phyloP scores from a whole-genome alignment of 2,888 invertebrate species.

The Elysia crispata region DNA sequence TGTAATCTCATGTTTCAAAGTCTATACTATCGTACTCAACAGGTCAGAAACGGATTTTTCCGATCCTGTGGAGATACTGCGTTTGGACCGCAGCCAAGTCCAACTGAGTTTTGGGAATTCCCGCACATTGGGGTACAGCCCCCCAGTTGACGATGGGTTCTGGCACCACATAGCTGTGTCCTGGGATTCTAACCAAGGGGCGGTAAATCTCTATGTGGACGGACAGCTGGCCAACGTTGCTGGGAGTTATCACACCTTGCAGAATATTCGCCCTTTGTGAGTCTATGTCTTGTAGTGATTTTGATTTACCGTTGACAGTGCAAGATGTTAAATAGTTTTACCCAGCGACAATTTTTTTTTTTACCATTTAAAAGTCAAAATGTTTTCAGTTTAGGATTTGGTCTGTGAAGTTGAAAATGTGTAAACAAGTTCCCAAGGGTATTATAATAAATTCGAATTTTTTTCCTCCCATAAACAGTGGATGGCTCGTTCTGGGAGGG shows the following conservation, averaged over 20 bases:
- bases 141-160: constrained; percentile 57
- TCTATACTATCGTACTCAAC: neutral
- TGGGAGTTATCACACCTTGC: constrained; percentile 22
- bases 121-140: constrained; percentile 22
- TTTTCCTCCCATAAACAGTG: constrained; percentile 51
- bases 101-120: constrained; percentile 30
- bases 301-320: neutral
- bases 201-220: constrained; percentile 58
- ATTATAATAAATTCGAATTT: neutral
- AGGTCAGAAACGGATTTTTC: constrained; percentile 33
- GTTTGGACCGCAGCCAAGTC: constrained; percentile 32
- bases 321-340: too few relatives aligned
- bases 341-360: too few relatives aligned
- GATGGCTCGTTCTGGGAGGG: constrained; percentile 57
- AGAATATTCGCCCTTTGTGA: constrained; percentile 24
- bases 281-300: neutral
- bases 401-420: too few relatives aligned
- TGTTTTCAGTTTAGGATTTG: neutral
- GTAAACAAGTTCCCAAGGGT: too few relatives aligned
- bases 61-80: constrained; percentile 43
- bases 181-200: constrained; percentile 53
- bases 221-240: constrained; percentile 37
- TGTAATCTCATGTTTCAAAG: too few relatives aligned
- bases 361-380: neutral
- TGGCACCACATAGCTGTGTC: constrained; percentile 64